Evolutionary conservation across 2,888 invertebrate genomes (phyloP), one percentile per base, ranked within the genome.

Genomic region (Trilocha varians): DNA sequence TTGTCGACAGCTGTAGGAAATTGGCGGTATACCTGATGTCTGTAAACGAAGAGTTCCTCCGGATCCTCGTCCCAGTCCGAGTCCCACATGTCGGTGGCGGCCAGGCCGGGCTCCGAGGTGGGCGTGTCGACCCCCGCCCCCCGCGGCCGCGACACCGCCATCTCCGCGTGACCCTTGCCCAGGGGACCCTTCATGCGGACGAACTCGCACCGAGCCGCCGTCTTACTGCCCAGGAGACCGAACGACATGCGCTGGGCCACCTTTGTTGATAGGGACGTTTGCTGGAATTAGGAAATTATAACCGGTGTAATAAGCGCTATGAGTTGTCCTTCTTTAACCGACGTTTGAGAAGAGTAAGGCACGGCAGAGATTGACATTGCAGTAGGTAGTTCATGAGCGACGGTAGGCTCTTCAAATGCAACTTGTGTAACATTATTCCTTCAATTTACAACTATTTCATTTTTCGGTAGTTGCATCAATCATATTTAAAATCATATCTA

Each of bases 181-280:
- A 94, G 93, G 11, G 99, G 99, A 11, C 99, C 99, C 78, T 98
- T 94, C 97, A 99, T 97, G 46, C 97, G 90, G 38, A 99, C 98
- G 87, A 98, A 99, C 85, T 99, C 99, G 66, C 98, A 95, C 43
- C 98, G 90, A 74, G 95, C 94, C 40, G 91, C 90, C 40, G 90
- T 87, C 43, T 91, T 90, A 38, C 88, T 88, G 50, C 93, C 94
- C 68, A 95, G 93, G 49, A 96, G 88, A 0, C 97, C 97, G 74
- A 97, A 94, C 39, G 96, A 96, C 96, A 97, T 97, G 59, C 96
- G 89, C 85, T 97, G 96, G 33, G 97, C 97, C 89, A 97, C 93
- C 87, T 97, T 97, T 46, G 94, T 94, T 54, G 97, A 95, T 49
- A 97, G 79, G 62, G 97, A 97, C 8, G 97, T 94, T 96, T 97